A percentile compares a stretch with the other conserved stretches of the same genome.
These are phyloP conservation scores for Cnemophilus loriae DNA, from an alignment of 2,113 vertebrate species.

Conservation along the genomic window DNA sequence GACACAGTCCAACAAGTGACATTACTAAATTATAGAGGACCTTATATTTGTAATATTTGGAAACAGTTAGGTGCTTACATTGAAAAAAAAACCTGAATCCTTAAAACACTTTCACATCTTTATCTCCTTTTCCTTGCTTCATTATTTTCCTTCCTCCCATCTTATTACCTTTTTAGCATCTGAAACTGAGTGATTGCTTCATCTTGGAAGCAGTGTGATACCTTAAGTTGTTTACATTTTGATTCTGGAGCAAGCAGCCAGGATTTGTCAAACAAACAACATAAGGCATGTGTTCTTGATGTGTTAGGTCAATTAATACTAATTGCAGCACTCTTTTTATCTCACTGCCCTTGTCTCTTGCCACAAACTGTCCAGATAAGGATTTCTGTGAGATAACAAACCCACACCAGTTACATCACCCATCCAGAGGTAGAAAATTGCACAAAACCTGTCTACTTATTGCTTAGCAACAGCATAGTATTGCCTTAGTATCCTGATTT, in stretches of 20 bases:
- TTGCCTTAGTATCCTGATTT: background rate
- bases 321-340: background rate
- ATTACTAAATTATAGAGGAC: background rate
- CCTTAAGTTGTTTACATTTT: background rate
- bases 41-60: background rate
- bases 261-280: background rate
- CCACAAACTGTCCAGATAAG: background rate
- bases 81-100: background rate
- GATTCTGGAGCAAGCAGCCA: background rate
- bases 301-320: conserved; percentile 23
- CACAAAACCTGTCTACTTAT: conserved; percentile 23
- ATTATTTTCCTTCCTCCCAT: background rate
- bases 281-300: background rate
- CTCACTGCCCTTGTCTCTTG: background rate
- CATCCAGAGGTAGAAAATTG: conserved; percentile 9
- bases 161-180: background rate
- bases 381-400: background rate
- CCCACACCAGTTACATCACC: background rate
- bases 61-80: background rate
- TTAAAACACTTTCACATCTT: background rate
- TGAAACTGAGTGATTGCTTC: background rate
- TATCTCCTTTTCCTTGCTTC: background rate
- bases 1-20: background rate
- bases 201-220: background rate
- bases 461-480: conserved; percentile 45